These are phyloP conservation scores for Metaphire vulgaris DNA, from an alignment of 1,140 invertebrate genomes.

Conservation along the genomic window DNA sequence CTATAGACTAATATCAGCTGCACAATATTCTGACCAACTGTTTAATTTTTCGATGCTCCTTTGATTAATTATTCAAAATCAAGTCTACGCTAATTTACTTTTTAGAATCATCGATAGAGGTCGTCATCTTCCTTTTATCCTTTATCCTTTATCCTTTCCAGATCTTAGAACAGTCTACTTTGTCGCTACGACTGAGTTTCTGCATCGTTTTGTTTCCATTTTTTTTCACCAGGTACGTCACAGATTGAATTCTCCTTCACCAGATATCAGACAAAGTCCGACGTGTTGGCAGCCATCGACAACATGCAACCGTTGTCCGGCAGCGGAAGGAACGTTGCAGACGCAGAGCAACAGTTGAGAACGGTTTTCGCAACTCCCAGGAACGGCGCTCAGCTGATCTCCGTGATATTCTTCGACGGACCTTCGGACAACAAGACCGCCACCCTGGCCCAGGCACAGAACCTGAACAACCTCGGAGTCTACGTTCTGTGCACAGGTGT, in stretches of 20 bases:
- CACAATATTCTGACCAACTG: too few relatives aligned
- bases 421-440: not conserved
- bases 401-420: not conserved
- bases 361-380: not conserved
- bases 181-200: too few relatives aligned
- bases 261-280: not conserved
- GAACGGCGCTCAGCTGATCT: not conserved
- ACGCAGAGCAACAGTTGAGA: not conserved
- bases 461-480: not conserved
- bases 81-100: too few relatives aligned
- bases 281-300: not conserved
- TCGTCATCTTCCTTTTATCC: too few relatives aligned
- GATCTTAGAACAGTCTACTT: too few relatives aligned
- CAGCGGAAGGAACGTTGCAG: not conserved
- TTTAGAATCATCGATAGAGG: too few relatives aligned
- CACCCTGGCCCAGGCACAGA: not conserved
- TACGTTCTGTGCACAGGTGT: not conserved
- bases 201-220: too few relatives aligned
- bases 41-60: too few relatives aligned
- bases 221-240: not conserved
- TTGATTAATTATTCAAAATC: too few relatives aligned
- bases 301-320: not conserved
- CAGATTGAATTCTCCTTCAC: not conserved
- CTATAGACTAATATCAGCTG: too few relatives aligned
- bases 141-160: too few relatives aligned